Percentiles rank a stretch among this genome's conserved stretches.
These are phyloP conservation scores for Microtus oregoni DNA, from an alignment of 2,113 vertebrate genomes.

Conservation along the genomic window DNA sequence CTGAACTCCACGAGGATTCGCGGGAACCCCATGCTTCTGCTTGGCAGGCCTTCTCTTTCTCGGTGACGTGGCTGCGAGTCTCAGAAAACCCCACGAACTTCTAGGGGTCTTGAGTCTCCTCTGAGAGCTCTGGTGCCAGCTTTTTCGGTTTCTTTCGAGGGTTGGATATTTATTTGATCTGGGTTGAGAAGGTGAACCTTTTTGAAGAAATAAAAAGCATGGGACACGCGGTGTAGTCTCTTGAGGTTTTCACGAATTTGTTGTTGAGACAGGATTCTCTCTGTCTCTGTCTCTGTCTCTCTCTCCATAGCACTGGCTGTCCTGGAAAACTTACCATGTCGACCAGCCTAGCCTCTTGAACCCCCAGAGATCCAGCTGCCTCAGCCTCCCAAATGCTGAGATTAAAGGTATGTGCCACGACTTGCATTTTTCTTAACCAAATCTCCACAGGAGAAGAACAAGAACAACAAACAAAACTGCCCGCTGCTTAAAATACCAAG, in stretches of 20 bases:
- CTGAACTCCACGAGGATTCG: slow-evolving; percentile 6
- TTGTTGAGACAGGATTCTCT: background rate
- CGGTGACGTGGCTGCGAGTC: background rate
- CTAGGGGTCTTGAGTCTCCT: background rate
- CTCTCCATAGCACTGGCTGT: background rate
- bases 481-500: background rate
- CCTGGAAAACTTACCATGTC: background rate
- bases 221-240: background rate
- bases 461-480: background rate
- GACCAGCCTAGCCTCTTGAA: background rate
- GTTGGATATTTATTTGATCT: background rate
- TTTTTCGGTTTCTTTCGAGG: background rate
- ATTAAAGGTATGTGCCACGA: background rate
- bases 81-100: background rate
- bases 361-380: background rate
- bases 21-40: background rate
- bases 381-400: background rate
- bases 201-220: background rate
- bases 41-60: background rate
- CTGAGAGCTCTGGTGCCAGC: background rate
- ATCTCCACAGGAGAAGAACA: background rate
- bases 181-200: background rate
- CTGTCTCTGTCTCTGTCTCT: too few species aligned
- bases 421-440: slow-evolving; percentile 15
- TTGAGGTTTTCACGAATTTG: background rate